Evolutionary conservation across 2,797 vertebrate species (phyloP).

Genomic region (Sebastes cheni): DNA sequence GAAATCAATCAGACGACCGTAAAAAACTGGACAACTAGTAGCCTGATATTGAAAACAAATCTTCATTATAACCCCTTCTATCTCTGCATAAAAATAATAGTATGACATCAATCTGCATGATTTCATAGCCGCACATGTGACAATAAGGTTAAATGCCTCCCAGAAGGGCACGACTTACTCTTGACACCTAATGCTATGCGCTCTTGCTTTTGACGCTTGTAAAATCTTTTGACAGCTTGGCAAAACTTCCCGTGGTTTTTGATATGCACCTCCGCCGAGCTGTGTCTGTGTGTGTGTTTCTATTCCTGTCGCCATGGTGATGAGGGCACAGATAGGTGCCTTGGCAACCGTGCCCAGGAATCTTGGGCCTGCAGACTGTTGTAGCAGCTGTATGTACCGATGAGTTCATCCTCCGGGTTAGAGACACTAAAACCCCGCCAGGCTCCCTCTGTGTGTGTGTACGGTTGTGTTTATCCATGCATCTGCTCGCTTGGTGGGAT

Average conservation of each 20-base stretch:
- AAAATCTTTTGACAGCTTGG: conserved; percentile 46
- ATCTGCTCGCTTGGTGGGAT: neutral
- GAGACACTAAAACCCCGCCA: conserved; percentile 50
- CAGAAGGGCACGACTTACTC: conserved; percentile 45
- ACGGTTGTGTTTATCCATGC: conserved; percentile 6
- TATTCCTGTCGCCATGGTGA: conserved; percentile 56
- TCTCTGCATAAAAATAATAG: conserved; percentile 50
- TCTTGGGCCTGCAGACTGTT: conserved; percentile 42
- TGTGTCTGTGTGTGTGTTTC: conserved; percentile 44
- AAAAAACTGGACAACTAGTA: conserved; percentile 42
- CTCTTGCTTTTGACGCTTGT: conserved; percentile 25
- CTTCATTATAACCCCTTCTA: neutral
- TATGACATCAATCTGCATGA: conserved; percentile 30
- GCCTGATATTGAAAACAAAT: conserved; percentile 20
- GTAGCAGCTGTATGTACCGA: conserved; percentile 68
- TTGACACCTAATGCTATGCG: neutral
- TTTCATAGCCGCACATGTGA: conserved; percentile 23
- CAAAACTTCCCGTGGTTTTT: conserved; percentile 16
- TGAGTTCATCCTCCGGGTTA: conserved; percentile 73
- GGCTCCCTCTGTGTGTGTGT: neutral
- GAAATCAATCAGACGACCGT: conserved; percentile 39
- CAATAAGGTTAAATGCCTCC: conserved; percentile 51
- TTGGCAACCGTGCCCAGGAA: conserved; percentile 55
- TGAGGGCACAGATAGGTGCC: conserved; percentile 60
- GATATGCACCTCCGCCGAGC: conserved; percentile 1